A percentile compares a stretch with the other conserved stretches of the same genome.
phyloP scores from a whole-genome alignment of 2,888 invertebrate species.

The Bombyx huttoni region DNA sequence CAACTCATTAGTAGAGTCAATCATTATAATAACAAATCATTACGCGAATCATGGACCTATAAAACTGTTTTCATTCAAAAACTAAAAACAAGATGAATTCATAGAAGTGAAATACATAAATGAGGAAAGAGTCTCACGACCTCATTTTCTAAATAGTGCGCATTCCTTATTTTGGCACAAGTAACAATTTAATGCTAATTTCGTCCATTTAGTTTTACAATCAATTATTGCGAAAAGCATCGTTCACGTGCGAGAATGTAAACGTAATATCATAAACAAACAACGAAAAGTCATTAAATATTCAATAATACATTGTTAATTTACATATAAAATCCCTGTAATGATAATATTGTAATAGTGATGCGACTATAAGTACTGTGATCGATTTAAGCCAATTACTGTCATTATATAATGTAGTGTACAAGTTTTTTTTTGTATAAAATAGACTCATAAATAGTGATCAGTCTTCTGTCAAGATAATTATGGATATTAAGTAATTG shows the following conservation, averaged over 20 bases:
- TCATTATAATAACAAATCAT: too few relatives aligned
- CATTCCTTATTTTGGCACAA: constrained; percentile 3
- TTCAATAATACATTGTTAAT: constrained; percentile 59
- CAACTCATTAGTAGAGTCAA: constrained; percentile 5
- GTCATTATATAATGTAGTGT: constrained; percentile 38
- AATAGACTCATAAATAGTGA: constrained; percentile 68
- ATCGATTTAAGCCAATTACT: constrained; percentile 18
- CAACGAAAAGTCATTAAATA: constrained; percentile 35
- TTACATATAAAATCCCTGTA: constrained; percentile 72
- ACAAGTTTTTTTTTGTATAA: constrained; percentile 59
- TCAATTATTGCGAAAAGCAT: neutral
- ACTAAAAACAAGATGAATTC: neutral
- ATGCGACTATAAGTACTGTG: constrained; percentile 38
- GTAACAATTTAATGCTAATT: constrained; percentile 8
- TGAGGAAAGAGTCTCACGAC: neutral
- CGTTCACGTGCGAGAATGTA: neutral
- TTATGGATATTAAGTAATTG: neutral
- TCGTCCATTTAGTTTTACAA: neutral
- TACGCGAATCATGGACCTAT: too few relatives aligned
- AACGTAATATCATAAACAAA: neutral
- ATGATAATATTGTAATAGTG: constrained; percentile 67
- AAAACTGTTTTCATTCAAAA: neutral
- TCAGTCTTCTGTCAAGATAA: constrained; percentile 61
- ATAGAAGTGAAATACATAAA: neutral
- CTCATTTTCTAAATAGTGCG: neutral